Percentiles rank a stretch among this genome's conserved stretches.
Evolutionary conservation across 2,113 vertebrate genomes (phyloP).

Genomic region (Pterocles gutturalis): DNA sequence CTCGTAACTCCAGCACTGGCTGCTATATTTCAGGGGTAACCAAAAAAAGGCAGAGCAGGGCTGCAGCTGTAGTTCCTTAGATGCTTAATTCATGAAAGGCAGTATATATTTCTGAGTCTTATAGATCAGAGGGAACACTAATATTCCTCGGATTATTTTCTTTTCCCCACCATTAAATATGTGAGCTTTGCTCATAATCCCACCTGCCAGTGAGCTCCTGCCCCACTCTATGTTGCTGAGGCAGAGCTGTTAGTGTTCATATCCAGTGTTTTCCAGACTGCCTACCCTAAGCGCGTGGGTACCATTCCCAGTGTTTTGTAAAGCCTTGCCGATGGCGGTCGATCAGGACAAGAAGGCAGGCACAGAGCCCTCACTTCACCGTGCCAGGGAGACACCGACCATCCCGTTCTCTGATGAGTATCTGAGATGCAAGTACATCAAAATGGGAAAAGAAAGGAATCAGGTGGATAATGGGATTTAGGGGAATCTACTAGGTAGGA

Average conservation of each 20-base stretch:
- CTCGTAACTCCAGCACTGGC: not conserved
- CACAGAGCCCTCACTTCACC: not conserved
- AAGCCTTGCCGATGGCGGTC: not conserved
- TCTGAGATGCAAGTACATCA: not conserved
- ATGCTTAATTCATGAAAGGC: not conserved
- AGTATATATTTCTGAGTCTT: not conserved
- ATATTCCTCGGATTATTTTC: not conserved
- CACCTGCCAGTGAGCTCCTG: not conserved
- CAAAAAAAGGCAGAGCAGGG: not conserved
- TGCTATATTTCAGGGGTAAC: not conserved
- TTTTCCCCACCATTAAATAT: not conserved
- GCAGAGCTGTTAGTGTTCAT: not conserved
- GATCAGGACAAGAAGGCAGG: not conserved
- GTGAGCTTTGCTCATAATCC: not conserved
- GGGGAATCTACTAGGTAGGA: accelerated
- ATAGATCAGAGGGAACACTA: not conserved
- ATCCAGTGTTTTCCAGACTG: not conserved
- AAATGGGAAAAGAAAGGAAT: not conserved
- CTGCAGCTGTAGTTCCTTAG: not conserved
- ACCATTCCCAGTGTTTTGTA: not conserved
- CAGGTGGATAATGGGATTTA: not conserved
- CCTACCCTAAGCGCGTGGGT: accelerated
- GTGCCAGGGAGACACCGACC: not conserved
- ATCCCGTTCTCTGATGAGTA: not conserved
- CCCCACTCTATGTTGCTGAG: not conserved